phyloP scores from a whole-genome alignment of 2,113 vertebrate species.

The Ammodytes dubius region DNA sequence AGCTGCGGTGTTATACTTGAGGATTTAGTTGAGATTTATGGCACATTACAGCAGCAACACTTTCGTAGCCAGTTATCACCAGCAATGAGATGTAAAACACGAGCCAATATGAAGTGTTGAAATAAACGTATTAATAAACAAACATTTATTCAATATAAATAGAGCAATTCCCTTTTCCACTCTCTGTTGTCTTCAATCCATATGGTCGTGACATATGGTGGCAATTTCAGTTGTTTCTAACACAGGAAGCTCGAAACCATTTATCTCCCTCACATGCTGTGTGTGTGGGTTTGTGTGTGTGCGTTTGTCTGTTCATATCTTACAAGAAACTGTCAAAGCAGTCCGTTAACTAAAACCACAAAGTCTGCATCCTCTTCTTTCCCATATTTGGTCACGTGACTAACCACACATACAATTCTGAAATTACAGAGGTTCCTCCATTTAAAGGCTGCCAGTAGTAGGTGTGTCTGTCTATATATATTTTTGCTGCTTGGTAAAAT shows the following conservation, averaged over 20 bases:
- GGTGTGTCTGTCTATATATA: not conserved
- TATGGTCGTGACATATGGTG: constrained; percentile 7
- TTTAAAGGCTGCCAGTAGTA: constrained; percentile 15
- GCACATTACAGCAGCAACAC: constrained; percentile 12
- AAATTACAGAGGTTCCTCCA: not conserved
- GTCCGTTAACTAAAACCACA: constrained; percentile 72
- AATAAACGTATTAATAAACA: constrained; percentile 34
- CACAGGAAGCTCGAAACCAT: constrained; percentile 68
- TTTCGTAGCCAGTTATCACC: constrained; percentile 17
- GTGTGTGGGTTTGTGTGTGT: not conserved
- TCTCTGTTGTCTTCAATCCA: constrained; percentile 27
- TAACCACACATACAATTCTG: constrained; percentile 6
- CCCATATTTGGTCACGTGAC: constrained; percentile 1
- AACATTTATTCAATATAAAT: constrained; percentile 49
- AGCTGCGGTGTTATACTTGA: constrained; percentile 10
- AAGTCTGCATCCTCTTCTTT: constrained; percentile 57
- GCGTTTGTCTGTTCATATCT: constrained; percentile 46
- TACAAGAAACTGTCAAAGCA: constrained; percentile 30
- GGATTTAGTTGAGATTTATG: constrained; percentile 7
- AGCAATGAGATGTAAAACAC: not conserved
- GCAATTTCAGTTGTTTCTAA: constrained; percentile 22
- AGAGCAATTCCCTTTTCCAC: constrained; percentile 21
- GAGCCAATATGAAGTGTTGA: not conserved
- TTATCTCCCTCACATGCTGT: constrained; percentile 65
- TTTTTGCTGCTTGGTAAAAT: not conserved